Percentiles rank a stretch among this genome's conserved stretches.
These are phyloP conservation scores for Microctonus hyperodae DNA, from an alignment of 2,888 invertebrate genomes.

Conservation along the genomic window DNA sequence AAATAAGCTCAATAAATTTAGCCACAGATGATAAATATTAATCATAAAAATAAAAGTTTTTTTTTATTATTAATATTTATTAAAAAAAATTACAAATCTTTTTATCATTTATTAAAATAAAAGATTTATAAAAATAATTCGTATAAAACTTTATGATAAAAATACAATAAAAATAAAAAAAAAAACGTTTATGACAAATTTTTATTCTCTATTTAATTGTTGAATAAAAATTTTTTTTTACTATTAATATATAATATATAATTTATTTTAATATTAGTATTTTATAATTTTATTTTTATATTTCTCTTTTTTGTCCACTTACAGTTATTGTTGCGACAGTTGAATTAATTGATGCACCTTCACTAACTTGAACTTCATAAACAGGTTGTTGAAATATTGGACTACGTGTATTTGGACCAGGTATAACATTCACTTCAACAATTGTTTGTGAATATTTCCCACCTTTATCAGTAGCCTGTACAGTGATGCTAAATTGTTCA, in stretches of 20 bases:
- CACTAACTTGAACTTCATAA: constrained; percentile 88
- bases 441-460: constrained; percentile 85
- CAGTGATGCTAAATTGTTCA: constrained; percentile 87
- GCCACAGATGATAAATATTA: background rate
- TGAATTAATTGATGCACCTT: constrained; percentile 87
- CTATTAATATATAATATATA: too few relatives aligned
- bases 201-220: too few relatives aligned
- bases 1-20: background rate
- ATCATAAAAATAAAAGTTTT: constrained; percentile 4
- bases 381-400: constrained; percentile 83
- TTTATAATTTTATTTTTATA: too few relatives aligned
- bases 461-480: constrained; percentile 82
- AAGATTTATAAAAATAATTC: too few relatives aligned
- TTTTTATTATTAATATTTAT: too few relatives aligned
- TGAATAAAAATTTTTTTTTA: too few relatives aligned
- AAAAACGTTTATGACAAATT: too few relatives aligned
- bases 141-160: too few relatives aligned
- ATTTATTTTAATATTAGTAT: too few relatives aligned
- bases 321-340: constrained; percentile 81
- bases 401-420: constrained; percentile 82
- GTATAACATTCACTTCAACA: constrained; percentile 83
- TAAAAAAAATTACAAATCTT: too few relatives aligned
- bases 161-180: too few relatives aligned
- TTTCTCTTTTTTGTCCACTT: constrained; percentile 45
- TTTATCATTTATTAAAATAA: too few relatives aligned